Evolutionary conservation across 2,888 invertebrate species (phyloP).

Genomic region (Mycalesis mineus): DNA sequence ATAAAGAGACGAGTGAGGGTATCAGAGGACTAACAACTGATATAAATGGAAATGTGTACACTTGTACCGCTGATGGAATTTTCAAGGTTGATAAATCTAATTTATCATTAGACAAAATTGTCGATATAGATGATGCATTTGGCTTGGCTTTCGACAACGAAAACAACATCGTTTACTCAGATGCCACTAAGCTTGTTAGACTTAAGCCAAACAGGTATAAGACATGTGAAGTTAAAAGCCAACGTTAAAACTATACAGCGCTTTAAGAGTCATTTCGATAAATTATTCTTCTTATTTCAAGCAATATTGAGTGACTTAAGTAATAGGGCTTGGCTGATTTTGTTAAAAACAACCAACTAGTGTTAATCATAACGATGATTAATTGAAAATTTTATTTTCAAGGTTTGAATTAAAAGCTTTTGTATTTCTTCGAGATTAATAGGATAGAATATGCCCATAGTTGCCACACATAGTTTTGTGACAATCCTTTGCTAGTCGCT

Average conservation of each 20-base stretch:
- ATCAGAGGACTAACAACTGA: conserved; percentile 51
- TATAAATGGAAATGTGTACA: conserved; percentile 45
- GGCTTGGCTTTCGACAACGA: conserved; percentile 59
- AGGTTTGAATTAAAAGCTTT: too few species aligned
- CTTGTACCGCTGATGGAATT: conserved; percentile 51
- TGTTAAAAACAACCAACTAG: too few species aligned
- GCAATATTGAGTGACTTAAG: too few species aligned
- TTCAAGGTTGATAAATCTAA: conserved; percentile 43
- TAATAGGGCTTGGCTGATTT: too few species aligned
- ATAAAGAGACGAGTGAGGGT: conserved; percentile 32
- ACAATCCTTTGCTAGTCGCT: too few species aligned
- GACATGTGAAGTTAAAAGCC: conserved; percentile 19
- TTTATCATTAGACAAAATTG: conserved; percentile 38
- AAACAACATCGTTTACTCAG: conserved; percentile 57
- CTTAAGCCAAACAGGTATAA: conserved; percentile 31
- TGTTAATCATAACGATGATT: too few species aligned
- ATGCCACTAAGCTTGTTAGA: conserved; percentile 41
- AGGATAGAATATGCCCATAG: too few species aligned
- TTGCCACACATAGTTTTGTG: too few species aligned
- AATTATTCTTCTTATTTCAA: too few species aligned
- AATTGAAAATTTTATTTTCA: too few species aligned
- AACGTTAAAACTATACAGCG: neutral
- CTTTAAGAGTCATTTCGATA: too few species aligned
- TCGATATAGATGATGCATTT: conserved; percentile 49
- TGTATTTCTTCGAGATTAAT: too few species aligned